Percentiles rank a stretch among this genome's conserved stretches.
These are phyloP conservation scores for Hyperoplus immaculatus DNA, from an alignment of 2,797 vertebrate genomes.

Conservation along the genomic window DNA sequence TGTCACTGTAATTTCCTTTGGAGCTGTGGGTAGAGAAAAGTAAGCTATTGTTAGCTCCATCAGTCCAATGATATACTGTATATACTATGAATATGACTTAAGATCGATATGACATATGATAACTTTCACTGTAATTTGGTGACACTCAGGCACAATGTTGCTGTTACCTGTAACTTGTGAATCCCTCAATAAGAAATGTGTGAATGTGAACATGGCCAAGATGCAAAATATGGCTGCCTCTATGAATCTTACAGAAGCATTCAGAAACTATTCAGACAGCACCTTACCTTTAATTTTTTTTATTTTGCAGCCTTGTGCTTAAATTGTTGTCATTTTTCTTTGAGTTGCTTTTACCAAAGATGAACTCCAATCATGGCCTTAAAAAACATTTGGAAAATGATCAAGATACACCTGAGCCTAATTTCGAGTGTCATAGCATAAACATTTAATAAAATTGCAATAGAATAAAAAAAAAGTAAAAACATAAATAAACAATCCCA, in stretches of 20 bases:
- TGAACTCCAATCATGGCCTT: no score
- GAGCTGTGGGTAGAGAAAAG: background rate
- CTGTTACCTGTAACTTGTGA: background rate
- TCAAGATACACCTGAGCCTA: no score
- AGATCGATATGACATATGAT: background rate
- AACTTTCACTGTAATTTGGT: constrained; percentile 1
- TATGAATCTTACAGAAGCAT: background rate
- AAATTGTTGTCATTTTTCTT: background rate
- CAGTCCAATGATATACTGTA: background rate
- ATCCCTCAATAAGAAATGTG: background rate
- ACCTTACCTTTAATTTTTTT: background rate
- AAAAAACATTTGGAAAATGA: no score
- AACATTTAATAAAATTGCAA: no score
- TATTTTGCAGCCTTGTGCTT: background rate
- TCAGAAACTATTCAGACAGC: background rate
- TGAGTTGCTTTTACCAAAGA: no score
- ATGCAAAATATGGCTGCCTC: background rate
- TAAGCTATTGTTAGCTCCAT: background rate
- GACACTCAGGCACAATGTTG: background rate
- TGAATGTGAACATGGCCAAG: background rate
- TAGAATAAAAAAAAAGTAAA: no score
- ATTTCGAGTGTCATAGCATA: no score
- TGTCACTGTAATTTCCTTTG: background rate
- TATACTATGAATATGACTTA: background rate
- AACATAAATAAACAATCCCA: no score